Conservation (phyloP, 2,113 vertebrate species). For the Phaetusa simplex region DNA sequence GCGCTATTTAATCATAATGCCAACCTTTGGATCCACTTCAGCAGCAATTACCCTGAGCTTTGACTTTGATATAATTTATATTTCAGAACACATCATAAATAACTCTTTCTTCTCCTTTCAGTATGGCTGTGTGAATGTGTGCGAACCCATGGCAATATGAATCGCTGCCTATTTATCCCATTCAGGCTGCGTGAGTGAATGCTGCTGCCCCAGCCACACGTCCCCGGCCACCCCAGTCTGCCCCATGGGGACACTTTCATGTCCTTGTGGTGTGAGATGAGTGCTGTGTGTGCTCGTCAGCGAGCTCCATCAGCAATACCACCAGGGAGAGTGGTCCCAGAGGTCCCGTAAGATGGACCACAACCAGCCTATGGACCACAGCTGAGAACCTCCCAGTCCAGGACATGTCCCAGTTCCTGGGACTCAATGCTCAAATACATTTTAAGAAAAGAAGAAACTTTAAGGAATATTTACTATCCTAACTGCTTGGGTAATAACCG, state of each 20-base stretch:
- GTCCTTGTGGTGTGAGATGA: not conserved
- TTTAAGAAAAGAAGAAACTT: not conserved
- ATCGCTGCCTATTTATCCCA: not conserved
- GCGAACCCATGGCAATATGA: not conserved
- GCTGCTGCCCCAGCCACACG: not conserved
- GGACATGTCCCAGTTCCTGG: not conserved
- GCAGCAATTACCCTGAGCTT: constrained; percentile 62
- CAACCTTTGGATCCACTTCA: constrained; percentile 60
- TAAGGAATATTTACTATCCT: not conserved
- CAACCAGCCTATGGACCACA: not conserved
- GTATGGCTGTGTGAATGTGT: not conserved
- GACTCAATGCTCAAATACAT: not conserved
- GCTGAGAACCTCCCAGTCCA: not conserved
- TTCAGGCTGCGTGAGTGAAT: not conserved
- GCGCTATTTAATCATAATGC: constrained; percentile 62
- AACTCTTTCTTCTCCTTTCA: constrained; percentile 54
- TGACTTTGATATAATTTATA: constrained; percentile 60
- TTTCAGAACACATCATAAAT: constrained; percentile 34
- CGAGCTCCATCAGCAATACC: not conserved
- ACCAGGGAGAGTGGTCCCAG: not conserved
- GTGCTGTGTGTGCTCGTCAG: not conserved
- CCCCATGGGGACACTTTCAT: not conserved
- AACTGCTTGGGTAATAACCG: not conserved
- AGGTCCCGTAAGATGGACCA: not conserved
- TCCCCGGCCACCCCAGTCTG: not conserved